Evolutionary conservation across 2,797 vertebrate species (phyloP).

Genomic region (Steatocranus sp.): DNA sequence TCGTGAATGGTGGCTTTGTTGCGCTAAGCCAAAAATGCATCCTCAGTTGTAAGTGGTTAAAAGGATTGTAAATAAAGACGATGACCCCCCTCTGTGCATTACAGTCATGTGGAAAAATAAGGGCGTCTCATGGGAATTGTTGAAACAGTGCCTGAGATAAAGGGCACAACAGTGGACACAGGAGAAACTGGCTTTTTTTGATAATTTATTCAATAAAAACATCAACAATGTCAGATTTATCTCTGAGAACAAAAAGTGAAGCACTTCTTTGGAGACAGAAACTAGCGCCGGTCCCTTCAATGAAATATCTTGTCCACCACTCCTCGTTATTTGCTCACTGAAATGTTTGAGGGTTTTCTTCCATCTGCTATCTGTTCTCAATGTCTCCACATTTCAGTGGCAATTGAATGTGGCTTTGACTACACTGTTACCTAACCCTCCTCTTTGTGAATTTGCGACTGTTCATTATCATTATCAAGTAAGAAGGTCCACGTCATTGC

Average conservation of each 20-base stretch:
- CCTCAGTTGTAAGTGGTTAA: conserved; percentile 24
- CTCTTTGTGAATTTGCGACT: background rate
- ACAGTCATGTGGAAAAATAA: background rate
- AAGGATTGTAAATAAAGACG: conserved; percentile 21
- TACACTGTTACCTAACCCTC: background rate
- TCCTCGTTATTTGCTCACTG: background rate
- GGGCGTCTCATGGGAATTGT: background rate
- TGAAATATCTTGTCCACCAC: background rate
- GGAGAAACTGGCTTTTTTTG: background rate
- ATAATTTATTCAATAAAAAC: background rate
- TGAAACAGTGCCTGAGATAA: background rate
- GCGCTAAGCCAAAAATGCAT: conserved; percentile 32
- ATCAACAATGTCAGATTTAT: background rate
- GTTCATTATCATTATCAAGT: background rate
- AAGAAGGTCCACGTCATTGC: background rate
- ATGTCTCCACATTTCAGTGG: background rate
- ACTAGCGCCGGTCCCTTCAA: too few relatives aligned
- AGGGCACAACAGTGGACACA: background rate
- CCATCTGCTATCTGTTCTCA: background rate
- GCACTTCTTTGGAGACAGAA: background rate
- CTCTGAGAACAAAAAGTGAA: background rate
- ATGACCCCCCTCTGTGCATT: background rate
- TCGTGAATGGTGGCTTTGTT: conserved; percentile 58
- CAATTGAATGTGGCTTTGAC: background rate
- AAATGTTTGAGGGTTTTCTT: background rate